Percentiles rank a stretch among this genome's conserved stretches.
These are phyloP conservation scores for Crypturellus tataupa DNA, from an alignment of 2,797 vertebrate species.

Conservation along the genomic window DNA sequence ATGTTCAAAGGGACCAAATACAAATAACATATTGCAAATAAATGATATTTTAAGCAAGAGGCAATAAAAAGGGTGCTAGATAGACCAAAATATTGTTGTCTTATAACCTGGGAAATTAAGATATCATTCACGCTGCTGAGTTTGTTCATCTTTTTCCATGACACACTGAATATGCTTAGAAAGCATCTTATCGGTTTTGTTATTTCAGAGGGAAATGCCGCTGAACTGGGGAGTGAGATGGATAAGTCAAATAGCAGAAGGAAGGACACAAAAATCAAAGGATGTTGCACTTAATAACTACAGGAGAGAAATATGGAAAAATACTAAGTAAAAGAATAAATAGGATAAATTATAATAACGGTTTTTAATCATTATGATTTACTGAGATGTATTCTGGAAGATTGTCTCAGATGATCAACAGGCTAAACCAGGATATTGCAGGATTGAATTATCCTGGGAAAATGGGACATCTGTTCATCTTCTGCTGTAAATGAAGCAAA, in stretches of 20 bases:
- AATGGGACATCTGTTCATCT: constrained; percentile 18
- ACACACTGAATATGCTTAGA: neutral
- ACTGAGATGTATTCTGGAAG: neutral
- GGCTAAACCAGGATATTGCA: neutral
- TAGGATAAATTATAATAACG: neutral
- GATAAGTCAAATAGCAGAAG: neutral
- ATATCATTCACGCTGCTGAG: neutral
- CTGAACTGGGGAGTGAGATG: neutral
- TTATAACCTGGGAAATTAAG: constrained; percentile 6
- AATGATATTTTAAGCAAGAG: neutral
- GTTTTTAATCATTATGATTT: neutral
- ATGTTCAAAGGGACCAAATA: neutral
- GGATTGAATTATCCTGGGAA: neutral
- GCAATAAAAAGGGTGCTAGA: neutral
- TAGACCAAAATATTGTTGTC: neutral
- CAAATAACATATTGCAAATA: neutral
- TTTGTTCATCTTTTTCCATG: neutral
- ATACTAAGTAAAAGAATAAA: neutral
- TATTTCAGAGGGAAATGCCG: neutral
- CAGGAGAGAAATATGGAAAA: neutral
- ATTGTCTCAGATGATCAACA: neutral
- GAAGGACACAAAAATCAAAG: neutral
- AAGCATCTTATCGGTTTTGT: neutral
- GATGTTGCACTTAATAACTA: neutral
- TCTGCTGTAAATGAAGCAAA: constrained; percentile 18